phyloP scores from a whole-genome alignment of 2,888 invertebrate species.

The Bhutanitis thaidina region DNA sequence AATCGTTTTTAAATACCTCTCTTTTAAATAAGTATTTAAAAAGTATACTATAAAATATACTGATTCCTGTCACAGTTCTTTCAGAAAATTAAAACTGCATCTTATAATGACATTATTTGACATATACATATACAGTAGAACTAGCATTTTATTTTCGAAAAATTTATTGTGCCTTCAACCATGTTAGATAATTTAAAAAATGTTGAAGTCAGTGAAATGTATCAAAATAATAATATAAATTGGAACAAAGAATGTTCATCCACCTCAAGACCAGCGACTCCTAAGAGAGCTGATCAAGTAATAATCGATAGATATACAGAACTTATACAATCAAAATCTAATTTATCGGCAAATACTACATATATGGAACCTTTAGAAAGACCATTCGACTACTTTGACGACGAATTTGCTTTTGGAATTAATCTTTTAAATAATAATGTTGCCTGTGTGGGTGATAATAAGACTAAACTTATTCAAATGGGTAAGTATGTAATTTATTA shows the following conservation, averaged over 20 bases:
- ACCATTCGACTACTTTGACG: slow-evolving; percentile 68
- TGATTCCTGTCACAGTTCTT: slow-evolving; percentile 3
- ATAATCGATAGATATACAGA: slow-evolving; percentile 59
- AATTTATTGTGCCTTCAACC: background rate
- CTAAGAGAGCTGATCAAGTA: slow-evolving; percentile 46
- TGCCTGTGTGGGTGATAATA: slow-evolving; percentile 68
- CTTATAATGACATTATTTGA: slow-evolving; percentile 27
- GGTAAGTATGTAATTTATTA: slow-evolving; percentile 34
- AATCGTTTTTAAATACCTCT: too few relatives aligned
- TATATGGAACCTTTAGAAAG: slow-evolving; percentile 48
- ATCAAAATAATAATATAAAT: slow-evolving; percentile 32
- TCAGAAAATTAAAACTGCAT: slow-evolving; percentile 6
- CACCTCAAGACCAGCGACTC: slow-evolving; percentile 44
- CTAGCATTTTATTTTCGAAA: background rate
- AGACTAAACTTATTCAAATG: slow-evolving; percentile 66
- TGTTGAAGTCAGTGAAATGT: slow-evolving; percentile 34
- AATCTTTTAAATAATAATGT: slow-evolving; percentile 68
- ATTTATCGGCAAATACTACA: slow-evolving; percentile 43
- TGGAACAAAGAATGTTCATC: slow-evolving; percentile 16
- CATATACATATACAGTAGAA: background rate
- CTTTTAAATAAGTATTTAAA: too few relatives aligned
- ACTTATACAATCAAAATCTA: slow-evolving; percentile 55
- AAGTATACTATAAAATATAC: too few relatives aligned
- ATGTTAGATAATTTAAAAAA: slow-evolving; percentile 11
- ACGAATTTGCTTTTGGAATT: slow-evolving; percentile 68